A percentile compares a stretch with the other conserved stretches of the same genome.
phyloP scores from a whole-genome alignment of 2,113 vertebrate genomes.

The Sceloporus undulatus region DNA sequence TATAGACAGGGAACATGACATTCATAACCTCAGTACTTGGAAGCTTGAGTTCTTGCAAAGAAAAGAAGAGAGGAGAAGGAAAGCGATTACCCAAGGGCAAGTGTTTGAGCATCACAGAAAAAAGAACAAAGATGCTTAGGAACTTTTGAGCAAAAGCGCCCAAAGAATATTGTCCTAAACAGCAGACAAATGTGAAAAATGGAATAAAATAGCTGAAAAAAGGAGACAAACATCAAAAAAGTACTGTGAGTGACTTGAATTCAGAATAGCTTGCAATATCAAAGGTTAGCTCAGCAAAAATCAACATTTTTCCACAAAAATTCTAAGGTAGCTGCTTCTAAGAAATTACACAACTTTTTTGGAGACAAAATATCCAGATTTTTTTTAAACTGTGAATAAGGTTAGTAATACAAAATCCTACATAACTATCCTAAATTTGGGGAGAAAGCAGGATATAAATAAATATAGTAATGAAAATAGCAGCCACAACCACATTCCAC shows the following conservation, averaged over 20 bases:
- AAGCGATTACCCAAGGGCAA: not conserved
- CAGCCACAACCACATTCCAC: not conserved
- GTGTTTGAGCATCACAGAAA: not conserved
- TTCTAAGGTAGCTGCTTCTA: not conserved
- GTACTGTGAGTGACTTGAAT: not conserved
- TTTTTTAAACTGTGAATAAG: too few species aligned
- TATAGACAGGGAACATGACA: not conserved
- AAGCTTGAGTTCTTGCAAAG: constrained; percentile 5
- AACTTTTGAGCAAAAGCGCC: not conserved
- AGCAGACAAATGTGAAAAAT: not conserved
- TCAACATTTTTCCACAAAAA: constrained; percentile 14
- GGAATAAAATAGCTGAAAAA: not conserved
- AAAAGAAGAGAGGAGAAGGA: not conserved
- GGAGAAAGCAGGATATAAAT: too few species aligned
- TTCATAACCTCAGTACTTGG: not conserved
- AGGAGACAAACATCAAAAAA: not conserved
- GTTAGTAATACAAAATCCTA: not conserved
- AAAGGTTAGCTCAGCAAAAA: not conserved
- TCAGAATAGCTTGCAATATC: not conserved
- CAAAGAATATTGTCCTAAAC: not conserved
- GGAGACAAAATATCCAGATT: not conserved
- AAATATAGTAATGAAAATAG: too few species aligned
- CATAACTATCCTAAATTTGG: accelerated
- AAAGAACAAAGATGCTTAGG: not conserved
- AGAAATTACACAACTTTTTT: accelerated